Percentiles rank a stretch among this genome's conserved stretches.
Conservation (phyloP, 1,140 invertebrate genomes). For the Mya arenaria region DNA sequence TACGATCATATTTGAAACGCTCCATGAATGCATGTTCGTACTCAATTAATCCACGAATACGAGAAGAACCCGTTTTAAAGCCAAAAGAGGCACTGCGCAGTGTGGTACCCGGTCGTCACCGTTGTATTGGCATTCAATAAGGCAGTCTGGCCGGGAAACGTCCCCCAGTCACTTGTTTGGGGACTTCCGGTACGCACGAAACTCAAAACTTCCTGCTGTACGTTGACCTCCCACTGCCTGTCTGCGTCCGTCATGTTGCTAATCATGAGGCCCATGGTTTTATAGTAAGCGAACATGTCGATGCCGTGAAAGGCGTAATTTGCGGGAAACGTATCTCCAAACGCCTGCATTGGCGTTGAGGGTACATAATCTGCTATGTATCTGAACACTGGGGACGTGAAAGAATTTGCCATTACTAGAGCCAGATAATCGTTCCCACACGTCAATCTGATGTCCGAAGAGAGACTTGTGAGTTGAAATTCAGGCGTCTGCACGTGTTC, state of each 20-base stretch:
- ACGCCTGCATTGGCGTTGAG: background rate
- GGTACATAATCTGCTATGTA: slow-evolving; percentile 39
- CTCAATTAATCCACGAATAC: slow-evolving; percentile 51
- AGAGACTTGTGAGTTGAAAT: slow-evolving; percentile 32
- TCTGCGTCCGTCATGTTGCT: slow-evolving; percentile 19
- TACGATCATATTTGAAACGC: no score
- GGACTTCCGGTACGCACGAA: slow-evolving; percentile 20
- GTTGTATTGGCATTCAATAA: slow-evolving; percentile 1
- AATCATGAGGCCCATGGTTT: slow-evolving; percentile 8
- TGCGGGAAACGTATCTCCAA: background rate
- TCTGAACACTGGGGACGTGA: slow-evolving; percentile 27
- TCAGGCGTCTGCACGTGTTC: slow-evolving; percentile 9
- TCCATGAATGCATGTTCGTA: no score
- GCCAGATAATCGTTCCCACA: slow-evolving; percentile 45
- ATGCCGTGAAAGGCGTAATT: slow-evolving; percentile 60
- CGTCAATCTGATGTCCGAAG: slow-evolving; percentile 9
- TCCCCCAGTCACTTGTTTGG: background rate
- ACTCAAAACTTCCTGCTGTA: slow-evolving; percentile 5
- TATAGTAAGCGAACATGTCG: slow-evolving; percentile 61
- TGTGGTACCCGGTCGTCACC: slow-evolving; percentile 19
- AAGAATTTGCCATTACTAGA: background rate
- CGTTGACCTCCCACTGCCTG: background rate
- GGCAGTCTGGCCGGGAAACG: background rate
- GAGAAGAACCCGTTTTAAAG: slow-evolving; percentile 46
- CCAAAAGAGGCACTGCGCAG: slow-evolving; percentile 45